Evolutionary conservation across 2,888 invertebrate genomes (phyloP), one percentile per base, ranked within the genome.

Genomic region (Philonicus albiceps): DNA sequence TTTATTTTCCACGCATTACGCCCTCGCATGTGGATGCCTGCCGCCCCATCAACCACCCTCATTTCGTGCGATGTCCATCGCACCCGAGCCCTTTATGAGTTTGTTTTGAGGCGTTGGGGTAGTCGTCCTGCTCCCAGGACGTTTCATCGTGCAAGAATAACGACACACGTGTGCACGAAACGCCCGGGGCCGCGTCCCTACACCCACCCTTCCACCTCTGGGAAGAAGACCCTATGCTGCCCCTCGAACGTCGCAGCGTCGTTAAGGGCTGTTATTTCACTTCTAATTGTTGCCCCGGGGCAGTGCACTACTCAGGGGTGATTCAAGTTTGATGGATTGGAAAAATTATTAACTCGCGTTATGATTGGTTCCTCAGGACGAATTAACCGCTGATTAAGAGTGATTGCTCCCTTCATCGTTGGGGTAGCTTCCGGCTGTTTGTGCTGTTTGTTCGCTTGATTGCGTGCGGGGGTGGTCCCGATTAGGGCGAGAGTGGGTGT

Each of bases 261-360:
- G 64, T 43, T 83, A 83, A 83, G 49, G 37, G 72, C 83, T 83
- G 83, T 83, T 83, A 83, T 83, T 83, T 83, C 64, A 27, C 83
- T 19, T 83, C 72, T 83, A 83, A 83, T 83, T 64, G 83, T 83
- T 83, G 37, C 64, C 64, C 72, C 83, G 37, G 64, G 83, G 72
- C 72, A 27, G 37, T 13, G 49, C 34, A 37, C 72, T 64, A 37
- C 72, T 64, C 37, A 37, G 83, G 72, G 72, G 83, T 72, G 83
- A 83, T 83, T 83, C 83, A 64, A 22, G 72, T 34, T 83, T 83
- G 83, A 83, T 83, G 83, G 83, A 83, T 83, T 83, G 83, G 83
- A 83, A 83, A 83, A 83, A 83, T 83, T 43, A 83, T 83, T 83
- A 83, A 64, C 64, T 72, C 72, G 22, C 64, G 72, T 83, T 83